These are phyloP conservation scores for Thalassaphorura encarpata DNA, from an alignment of 1,140 invertebrate species.

Conservation along the genomic window DNA sequence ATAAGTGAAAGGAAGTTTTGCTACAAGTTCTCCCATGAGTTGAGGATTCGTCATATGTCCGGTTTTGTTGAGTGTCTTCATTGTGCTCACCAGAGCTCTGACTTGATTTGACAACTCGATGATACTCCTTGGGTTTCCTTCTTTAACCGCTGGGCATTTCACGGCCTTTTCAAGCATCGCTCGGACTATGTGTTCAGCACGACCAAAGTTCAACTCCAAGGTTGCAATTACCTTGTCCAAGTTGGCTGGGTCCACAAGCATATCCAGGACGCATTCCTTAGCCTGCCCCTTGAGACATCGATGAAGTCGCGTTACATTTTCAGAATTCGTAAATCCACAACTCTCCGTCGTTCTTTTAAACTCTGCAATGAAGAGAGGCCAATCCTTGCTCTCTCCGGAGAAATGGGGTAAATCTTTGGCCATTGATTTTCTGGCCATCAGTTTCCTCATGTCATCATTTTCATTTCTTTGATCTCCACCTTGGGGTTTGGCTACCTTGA, in stretches of 20 bases:
- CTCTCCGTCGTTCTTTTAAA: not conserved
- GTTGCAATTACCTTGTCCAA: not conserved
- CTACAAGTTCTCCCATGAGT: conserved; percentile 11
- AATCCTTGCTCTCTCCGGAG: not conserved
- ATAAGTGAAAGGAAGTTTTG: not conserved
- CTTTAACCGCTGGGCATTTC: not conserved
- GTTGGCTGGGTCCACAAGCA: not conserved
- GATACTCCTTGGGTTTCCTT: not conserved
- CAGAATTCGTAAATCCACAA: not conserved
- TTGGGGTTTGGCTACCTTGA: too few relatives aligned
- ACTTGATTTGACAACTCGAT: not conserved
- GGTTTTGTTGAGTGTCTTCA: not conserved
- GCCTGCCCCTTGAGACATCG: not conserved
- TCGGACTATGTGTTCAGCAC: conserved; percentile 3
- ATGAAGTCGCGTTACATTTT: not conserved
- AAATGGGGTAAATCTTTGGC: not conserved
- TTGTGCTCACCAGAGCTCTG: conserved; percentile 4
- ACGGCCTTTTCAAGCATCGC: not conserved
- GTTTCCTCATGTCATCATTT: too few relatives aligned
- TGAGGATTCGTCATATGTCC: conserved; percentile 4
- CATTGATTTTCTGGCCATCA: too few relatives aligned
- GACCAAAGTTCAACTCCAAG: not conserved
- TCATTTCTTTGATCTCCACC: too few relatives aligned
- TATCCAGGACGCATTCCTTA: not conserved
- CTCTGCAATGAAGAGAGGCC: not conserved